Base-by-base conservation (phyloP, 1,140 invertebrate genomes). In the Zelostemma sp. region DNA sequence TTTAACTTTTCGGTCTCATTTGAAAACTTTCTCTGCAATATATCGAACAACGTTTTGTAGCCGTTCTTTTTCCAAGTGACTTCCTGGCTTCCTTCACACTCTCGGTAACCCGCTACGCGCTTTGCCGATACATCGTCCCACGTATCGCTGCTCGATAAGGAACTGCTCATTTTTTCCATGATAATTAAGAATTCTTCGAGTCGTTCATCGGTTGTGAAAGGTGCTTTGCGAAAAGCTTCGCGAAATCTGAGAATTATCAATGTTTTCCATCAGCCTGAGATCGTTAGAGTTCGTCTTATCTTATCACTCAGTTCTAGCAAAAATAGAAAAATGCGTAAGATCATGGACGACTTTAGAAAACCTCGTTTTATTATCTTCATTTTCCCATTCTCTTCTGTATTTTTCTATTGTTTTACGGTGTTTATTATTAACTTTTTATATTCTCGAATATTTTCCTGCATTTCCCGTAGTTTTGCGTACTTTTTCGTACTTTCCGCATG, bases 51-150 rank as follows among this genome's bases (percentile, higher is more conserved):
- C 18, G 79, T 88, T 55, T 78, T 85, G 70, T 88, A 92, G 17
- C 90, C 90, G 62, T 83, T 85, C 12, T 84, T 75, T 63, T 89
- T 90, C 90, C 91, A 92, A 72, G 88, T 87, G 2, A 89, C 80
- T 6, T 86, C 49, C 15, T 71, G 55, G 78, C 91, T 85, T 1
- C 91, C 91, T 45, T 88, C 85, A 72, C 89, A 91, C 1, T 85
- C 78, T 82, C 84, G 80, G 76, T 91, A 91, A 15, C 89, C 83
- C 1, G 74, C 28, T 17, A 87, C 80, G 11, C 87, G 86, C 49
- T 74, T 82, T 0, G 86, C 86, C 5, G 90, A 91, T 8, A 90
- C 80, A 35, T 92, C 86, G 66, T 84, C 88, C 84, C 90, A 89
- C 57, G 82, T 81, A 78, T 90, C 87, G 1, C 87, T 85, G 1